Conservation (phyloP, 2,113 vertebrate genomes). For the Cathartes aura region DNA sequence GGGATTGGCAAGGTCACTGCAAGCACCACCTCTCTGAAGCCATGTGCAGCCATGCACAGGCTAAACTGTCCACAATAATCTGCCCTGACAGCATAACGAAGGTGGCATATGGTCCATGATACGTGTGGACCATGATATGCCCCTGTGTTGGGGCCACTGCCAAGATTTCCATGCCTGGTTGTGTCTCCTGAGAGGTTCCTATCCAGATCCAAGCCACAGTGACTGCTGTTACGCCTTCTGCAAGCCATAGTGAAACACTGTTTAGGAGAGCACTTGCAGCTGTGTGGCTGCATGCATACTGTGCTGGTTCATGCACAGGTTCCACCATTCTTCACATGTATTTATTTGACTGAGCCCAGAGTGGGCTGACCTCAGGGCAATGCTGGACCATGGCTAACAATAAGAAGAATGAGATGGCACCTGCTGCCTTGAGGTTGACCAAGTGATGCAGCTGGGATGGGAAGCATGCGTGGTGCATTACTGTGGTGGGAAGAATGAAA, state of each 20-base stretch:
- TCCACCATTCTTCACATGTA: neutral
- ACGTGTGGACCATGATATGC: too few relatives aligned
- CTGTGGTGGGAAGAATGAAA: neutral
- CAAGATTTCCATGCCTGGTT: neutral
- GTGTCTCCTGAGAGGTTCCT: neutral
- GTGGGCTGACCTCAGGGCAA: neutral
- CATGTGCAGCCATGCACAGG: neutral
- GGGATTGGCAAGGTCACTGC: neutral
- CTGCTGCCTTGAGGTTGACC: neutral
- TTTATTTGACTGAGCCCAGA: neutral
- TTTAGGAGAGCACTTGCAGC: neutral
- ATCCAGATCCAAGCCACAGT: neutral
- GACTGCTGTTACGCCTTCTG: neutral
- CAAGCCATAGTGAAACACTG: neutral
- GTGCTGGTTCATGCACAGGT: neutral
- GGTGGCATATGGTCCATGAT: too few relatives aligned
- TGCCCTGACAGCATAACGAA: rapidly evolving
- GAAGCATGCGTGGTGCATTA: neutral
- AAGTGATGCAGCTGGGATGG: neutral
- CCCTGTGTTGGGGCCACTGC: neutral
- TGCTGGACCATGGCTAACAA: neutral
- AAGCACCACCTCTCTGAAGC: neutral
- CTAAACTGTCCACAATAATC: neutral
- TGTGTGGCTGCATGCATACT: neutral
- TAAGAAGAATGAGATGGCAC: neutral